Conservation (phyloP, 1,140 invertebrate genomes). For the Bombus pyrosoma region DNA sequence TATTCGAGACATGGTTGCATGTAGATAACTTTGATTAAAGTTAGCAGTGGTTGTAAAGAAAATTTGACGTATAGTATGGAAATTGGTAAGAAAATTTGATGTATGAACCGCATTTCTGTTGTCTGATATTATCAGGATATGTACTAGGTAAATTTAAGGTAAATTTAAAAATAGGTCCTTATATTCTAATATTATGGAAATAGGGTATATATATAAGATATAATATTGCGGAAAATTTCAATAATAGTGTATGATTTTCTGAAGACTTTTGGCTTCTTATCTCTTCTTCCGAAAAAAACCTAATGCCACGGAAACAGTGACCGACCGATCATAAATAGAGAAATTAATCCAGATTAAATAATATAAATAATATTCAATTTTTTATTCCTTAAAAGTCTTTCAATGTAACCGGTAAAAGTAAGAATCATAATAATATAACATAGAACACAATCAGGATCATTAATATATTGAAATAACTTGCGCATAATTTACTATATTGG, state of each 20-base stretch:
- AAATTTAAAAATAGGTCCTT: background rate
- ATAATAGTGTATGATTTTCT: background rate
- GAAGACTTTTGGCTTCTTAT: background rate
- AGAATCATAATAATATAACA: too few relatives aligned
- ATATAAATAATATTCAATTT: too few relatives aligned
- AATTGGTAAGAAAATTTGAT: background rate
- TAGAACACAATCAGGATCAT: too few relatives aligned
- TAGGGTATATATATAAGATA: background rate
- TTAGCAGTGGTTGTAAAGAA: background rate
- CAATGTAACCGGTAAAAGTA: too few relatives aligned
- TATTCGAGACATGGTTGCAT: background rate
- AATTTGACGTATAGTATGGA: background rate
- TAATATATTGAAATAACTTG: background rate
- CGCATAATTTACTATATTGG: background rate
- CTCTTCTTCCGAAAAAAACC: too few relatives aligned
- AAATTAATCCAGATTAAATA: too few relatives aligned
- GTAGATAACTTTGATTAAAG: background rate
- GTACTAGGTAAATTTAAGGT: background rate
- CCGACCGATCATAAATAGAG: too few relatives aligned
- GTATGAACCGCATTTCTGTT: background rate
- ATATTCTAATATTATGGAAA: too few relatives aligned
- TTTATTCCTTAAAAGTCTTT: too few relatives aligned
- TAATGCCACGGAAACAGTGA: too few relatives aligned
- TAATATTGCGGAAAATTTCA: background rate
- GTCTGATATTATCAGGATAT: background rate